Conservation (phyloP, 2,113 vertebrate species). For the Bungarus multicinctus region DNA sequence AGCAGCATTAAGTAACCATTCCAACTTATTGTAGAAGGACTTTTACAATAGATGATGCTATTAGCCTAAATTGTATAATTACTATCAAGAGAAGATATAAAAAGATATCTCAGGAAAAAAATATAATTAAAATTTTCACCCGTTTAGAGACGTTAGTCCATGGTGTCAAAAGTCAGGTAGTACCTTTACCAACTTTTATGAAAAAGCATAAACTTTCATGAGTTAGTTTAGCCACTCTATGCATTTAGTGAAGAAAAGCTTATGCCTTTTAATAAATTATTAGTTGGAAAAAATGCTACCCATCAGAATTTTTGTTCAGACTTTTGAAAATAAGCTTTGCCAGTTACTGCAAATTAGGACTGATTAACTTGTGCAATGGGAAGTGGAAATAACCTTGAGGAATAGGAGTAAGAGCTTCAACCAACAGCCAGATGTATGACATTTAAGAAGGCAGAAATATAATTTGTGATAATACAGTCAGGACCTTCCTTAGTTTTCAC, state of each 20-base stretch:
- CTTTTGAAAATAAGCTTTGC: background rate
- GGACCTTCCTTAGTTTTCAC: background rate
- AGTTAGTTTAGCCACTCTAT: background rate
- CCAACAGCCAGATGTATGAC: background rate
- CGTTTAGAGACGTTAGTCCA: background rate
- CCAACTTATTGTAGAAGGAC: background rate
- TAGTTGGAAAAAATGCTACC: background rate
- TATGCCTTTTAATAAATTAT: background rate
- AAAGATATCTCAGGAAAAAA: constrained; percentile 17
- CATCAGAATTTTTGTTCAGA: background rate
- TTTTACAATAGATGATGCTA: background rate
- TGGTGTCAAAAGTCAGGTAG: background rate
- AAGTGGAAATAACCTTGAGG: background rate
- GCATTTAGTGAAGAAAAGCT: background rate
- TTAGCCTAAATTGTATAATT: background rate
- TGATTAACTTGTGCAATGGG: background rate
- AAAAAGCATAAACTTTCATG: background rate
- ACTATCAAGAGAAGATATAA: constrained; percentile 15
- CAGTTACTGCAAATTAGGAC: background rate
- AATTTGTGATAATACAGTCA: background rate
- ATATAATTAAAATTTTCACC: constrained; percentile 12
- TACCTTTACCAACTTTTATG: background rate
- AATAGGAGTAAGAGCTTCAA: background rate
- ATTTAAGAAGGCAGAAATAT: background rate
- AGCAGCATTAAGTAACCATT: constrained; percentile 7